Conservation (phyloP, 2,888 invertebrate genomes). For the Acrocera orbiculus region DNA sequence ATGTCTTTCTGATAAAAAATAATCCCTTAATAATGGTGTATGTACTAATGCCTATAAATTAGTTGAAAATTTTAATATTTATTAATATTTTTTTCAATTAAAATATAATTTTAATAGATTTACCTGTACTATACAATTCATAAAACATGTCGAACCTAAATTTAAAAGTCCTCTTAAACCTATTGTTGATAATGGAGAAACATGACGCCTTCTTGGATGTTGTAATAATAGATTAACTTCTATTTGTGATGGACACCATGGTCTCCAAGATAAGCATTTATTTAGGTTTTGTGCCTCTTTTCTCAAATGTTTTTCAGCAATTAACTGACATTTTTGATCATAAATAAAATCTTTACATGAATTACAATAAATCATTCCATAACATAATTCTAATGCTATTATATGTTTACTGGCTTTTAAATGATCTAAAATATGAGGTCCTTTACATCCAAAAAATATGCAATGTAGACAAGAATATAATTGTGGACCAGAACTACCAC, state of each 20-base stretch:
- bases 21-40: constrained; percentile 85
- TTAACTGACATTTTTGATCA: constrained; percentile 49
- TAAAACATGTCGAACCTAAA: constrained; percentile 93
- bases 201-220: constrained; percentile 59
- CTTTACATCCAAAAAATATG: constrained; percentile 84
- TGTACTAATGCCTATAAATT: constrained; percentile 65
- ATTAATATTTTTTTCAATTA: background rate
- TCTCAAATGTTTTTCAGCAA: constrained; percentile 35
- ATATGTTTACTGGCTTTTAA: constrained; percentile 63
- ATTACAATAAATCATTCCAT: constrained; percentile 79
- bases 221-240: constrained; percentile 59
- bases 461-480: constrained; percentile 77
- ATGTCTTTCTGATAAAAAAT: constrained; percentile 86
- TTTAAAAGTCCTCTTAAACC: constrained; percentile 89
- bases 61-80: background rate
- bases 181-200: constrained; percentile 66
- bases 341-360: constrained; percentile 87
- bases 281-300: constrained; percentile 42
- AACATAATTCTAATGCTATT: constrained; percentile 70
- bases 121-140: constrained; percentile 92
- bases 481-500: constrained; percentile 60
- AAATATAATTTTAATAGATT: constrained; percentile 5
- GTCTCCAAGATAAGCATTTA: constrained; percentile 43
- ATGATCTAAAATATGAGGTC: constrained; percentile 74
- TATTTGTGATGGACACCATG: constrained; percentile 63